Base-by-base conservation (phyloP, 2,113 vertebrate genomes). In the Lota lota region DNA sequence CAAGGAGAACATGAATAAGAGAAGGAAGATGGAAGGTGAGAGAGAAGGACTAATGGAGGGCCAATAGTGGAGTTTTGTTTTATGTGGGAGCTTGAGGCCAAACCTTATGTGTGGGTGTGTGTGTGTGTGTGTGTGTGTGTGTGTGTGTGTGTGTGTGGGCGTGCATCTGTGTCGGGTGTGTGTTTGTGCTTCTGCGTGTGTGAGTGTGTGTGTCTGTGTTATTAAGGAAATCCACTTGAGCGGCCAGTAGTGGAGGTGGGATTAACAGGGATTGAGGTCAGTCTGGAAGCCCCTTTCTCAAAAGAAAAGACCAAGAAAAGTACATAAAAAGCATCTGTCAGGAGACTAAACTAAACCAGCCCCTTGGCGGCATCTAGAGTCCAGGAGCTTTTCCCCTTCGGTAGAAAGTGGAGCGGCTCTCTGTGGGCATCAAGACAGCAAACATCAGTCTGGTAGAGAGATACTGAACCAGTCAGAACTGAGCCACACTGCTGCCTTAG, bases 181-280 rank as follows among this genome's bases (percentile, higher is more conserved):
- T 47, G 40, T 47, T 10, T 47, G 40, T 47, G 40, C 12, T 10
- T 47, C 10, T 47, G 40, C 12, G 40, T 64, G 66, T 69, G 63
- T 3, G 15, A 47, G 70, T 40, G 68, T 20, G 69, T 20, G 69
- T 62, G 51, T 47, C 6, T 47, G 6, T 47, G 40, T 14, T 2
- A 47, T 47, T 47, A 47, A 47, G 19, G 19, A 57, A 57, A 57
- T 20, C 20, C 72, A 63, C 73, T 75, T 68, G 17, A 63, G 22
- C 15, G 66, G 0, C 68, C 67, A 69, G 67, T 74, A 74, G 64
- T 5, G 11, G 79, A 80, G 82, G 73, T 77, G 80, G 78, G 77
- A 68, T 78, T 72, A 71, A 63, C 62, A 64, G 16, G 57, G 66
- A 61, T 68, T 40, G 54, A 53, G 61, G 67, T 15, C 19, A 51